These are phyloP conservation scores for Taeniopygia guttata DNA, from an alignment of 2,797 vertebrate genomes.

Conservation along the genomic window DNA sequence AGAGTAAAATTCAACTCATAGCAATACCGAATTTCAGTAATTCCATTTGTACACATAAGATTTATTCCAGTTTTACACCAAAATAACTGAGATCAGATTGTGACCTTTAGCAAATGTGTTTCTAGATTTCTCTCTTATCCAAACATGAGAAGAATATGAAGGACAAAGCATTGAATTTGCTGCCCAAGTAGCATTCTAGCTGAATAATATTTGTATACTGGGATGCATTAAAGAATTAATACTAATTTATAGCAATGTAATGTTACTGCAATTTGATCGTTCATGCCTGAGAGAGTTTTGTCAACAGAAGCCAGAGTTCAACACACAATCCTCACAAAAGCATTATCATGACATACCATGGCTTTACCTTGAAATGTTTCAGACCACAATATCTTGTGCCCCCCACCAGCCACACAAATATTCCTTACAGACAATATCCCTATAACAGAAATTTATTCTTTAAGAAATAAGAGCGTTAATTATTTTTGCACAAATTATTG, in stretches of 20 bases:
- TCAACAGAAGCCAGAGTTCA: background rate
- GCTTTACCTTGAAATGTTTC: background rate
- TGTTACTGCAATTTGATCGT: background rate
- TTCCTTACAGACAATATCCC: background rate
- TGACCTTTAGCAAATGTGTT: background rate
- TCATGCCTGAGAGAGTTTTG: background rate
- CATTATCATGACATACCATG: background rate
- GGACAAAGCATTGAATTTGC: background rate
- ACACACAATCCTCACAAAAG: background rate
- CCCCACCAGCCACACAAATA: background rate
- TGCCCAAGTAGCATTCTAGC: background rate
- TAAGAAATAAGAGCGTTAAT: background rate
- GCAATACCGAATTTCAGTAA: constrained; percentile 1
- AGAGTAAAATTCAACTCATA: background rate
- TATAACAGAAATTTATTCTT: background rate
- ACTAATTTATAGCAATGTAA: too few species aligned
- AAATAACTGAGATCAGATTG: background rate
- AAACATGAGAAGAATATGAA: background rate
- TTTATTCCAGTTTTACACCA: background rate
- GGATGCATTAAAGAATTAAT: background rate
- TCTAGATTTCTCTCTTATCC: background rate
- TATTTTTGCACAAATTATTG: constrained; percentile 1
- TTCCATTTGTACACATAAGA: background rate
- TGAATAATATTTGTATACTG: background rate
- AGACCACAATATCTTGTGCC: background rate